Evolutionary conservation across 2,888 invertebrate genomes (phyloP).

Genomic region (Drosophila aldrichi): DNA sequence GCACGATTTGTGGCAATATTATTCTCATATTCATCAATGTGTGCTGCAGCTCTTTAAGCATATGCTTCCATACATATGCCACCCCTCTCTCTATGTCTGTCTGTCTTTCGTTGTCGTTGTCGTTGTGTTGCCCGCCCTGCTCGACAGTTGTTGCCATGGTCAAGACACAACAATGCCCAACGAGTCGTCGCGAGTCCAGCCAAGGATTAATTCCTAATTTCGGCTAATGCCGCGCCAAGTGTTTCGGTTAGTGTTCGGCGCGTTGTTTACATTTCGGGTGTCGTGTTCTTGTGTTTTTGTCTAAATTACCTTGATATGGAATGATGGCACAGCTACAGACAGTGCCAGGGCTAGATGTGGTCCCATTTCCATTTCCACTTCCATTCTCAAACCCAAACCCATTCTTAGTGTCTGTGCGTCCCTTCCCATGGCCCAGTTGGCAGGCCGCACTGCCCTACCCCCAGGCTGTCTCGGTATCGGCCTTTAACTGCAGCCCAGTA

Average conservation of each 20-base stretch:
- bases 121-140: constrained; percentile 18
- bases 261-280: constrained; percentile 67
- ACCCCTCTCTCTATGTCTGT: not conserved
- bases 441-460: constrained; percentile 63
- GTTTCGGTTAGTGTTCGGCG: constrained; percentile 48
- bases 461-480: constrained; percentile 52
- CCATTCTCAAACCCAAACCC: constrained; percentile 13
- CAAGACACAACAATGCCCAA: constrained; percentile 45
- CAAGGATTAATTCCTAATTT: constrained; percentile 83
- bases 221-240: constrained; percentile 68
- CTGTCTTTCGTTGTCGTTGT: constrained; percentile 5
- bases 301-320: constrained; percentile 83
- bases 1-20: not conserved
- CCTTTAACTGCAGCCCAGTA: constrained; percentile 50
- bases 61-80: constrained; percentile 16
- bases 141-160: constrained; percentile 50
- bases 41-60: constrained; percentile 10
- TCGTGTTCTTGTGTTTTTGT: constrained; percentile 51
- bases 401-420: constrained; percentile 46
- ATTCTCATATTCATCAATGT: constrained; percentile 1
- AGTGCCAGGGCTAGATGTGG: constrained; percentile 44
- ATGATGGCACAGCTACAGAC: constrained; percentile 54
- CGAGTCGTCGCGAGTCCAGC: constrained; percentile 29
- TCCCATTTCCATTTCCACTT: constrained; percentile 27
- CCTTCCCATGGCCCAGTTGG: constrained; percentile 61